Evolutionary conservation across 2,888 invertebrate species (phyloP).

Genomic region (Heliconius erato): DNA sequence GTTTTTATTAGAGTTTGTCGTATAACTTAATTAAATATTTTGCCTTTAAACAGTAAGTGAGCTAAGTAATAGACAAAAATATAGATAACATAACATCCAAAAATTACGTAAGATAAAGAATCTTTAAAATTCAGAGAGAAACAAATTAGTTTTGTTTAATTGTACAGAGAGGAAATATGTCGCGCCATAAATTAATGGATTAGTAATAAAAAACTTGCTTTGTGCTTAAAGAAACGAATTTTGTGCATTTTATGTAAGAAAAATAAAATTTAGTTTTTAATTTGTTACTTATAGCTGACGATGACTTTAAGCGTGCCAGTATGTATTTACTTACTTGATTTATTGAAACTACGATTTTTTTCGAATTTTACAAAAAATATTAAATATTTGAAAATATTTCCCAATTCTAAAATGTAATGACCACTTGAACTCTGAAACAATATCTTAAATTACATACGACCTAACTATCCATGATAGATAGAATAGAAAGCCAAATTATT

Average conservation of each 20-base stretch:
- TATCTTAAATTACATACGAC: background rate
- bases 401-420: too few relatives aligned
- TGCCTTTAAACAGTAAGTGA: background rate
- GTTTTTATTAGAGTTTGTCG: background rate
- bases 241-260: background rate
- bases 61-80: background rate
- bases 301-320: background rate
- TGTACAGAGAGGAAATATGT: background rate
- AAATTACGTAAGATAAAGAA: background rate
- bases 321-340: background rate
- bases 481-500: background rate
- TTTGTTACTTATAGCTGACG: background rate
- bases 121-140: constrained; percentile 9
- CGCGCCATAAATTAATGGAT: constrained; percentile 3
- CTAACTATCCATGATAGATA: background rate
- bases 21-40: too few relatives aligned
- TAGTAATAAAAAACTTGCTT: background rate
- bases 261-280: background rate
- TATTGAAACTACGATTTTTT: too few relatives aligned
- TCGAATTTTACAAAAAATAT: too few relatives aligned
- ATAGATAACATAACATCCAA: background rate
- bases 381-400: too few relatives aligned
- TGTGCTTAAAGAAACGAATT: background rate
- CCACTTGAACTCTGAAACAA: background rate
- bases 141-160: background rate